phyloP scores from a whole-genome alignment of 2,888 invertebrate species.

The Perdita meconis region DNA sequence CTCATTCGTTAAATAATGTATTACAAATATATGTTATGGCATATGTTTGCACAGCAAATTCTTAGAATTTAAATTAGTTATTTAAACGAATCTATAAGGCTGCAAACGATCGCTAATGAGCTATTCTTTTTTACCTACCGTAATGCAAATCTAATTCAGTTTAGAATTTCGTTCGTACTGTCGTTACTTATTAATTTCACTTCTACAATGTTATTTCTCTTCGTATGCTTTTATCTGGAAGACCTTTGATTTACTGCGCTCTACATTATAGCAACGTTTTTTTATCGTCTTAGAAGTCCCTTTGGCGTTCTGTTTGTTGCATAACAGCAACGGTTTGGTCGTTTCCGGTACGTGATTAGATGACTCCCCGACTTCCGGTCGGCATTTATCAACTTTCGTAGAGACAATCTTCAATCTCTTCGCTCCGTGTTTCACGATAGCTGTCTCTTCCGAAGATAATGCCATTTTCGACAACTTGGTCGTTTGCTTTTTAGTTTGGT shows the following conservation, averaged over 20 bases:
- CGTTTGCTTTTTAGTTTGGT: slow-evolving; percentile 41
- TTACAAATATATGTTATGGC: slow-evolving; percentile 3
- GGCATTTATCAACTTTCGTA: slow-evolving; percentile 65
- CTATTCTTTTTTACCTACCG: slow-evolving; percentile 11
- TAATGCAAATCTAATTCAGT: slow-evolving; percentile 26
- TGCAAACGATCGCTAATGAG: slow-evolving; percentile 8
- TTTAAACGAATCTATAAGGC: slow-evolving; percentile 19
- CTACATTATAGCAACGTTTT: slow-evolving; percentile 63
- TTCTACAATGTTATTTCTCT: slow-evolving; percentile 32
- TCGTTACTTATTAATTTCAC: slow-evolving; percentile 24
- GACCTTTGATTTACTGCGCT: slow-evolving; percentile 72
- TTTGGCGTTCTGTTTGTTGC: slow-evolving; percentile 70
- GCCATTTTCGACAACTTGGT: slow-evolving; percentile 34
- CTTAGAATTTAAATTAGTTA: slow-evolving; percentile 1
- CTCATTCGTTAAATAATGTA: slow-evolving; percentile 5
- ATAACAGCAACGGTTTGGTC: slow-evolving; percentile 52
- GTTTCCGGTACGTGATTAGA: slow-evolving; percentile 55
- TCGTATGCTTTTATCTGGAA: slow-evolving; percentile 65
- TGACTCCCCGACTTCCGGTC: slow-evolving; percentile 74
- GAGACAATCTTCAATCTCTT: slow-evolving; percentile 78
- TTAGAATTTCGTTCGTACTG: slow-evolving; percentile 36
- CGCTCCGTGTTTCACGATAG: slow-evolving; percentile 75
- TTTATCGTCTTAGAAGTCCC: slow-evolving; percentile 57
- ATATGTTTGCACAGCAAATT: slow-evolving; percentile 22
- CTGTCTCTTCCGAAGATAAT: slow-evolving; percentile 70